Evolutionary conservation across 2,888 invertebrate genomes (phyloP), one percentile per base, ranked within the genome.

Genomic region (Diarsia mendica): DNA sequence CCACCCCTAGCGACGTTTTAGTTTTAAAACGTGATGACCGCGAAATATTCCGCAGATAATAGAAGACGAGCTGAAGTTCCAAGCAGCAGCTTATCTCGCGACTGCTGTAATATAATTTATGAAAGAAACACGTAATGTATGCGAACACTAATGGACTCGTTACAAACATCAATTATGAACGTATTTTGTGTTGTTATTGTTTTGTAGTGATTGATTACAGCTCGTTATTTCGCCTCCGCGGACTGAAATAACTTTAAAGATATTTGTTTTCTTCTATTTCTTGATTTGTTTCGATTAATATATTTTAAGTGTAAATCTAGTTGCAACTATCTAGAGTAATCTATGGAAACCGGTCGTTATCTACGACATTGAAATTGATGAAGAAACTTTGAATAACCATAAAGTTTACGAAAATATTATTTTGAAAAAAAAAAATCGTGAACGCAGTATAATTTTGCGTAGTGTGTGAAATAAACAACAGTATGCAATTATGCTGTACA

Each of bases 11-110:
- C 28, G 28, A 46, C 39, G n/a, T 15, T 46, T 63, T 73, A 68
- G n/a, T 15, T 49, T 63, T 73, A 68, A 66, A 75, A 74, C 74
- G 8, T 39, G 39, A 72, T 70, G 20, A 70, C 60, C 53, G 28
- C 51, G 13, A 63, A 82, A 76, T 85, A 78, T 79, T 78, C 75
- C 72, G 20, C 66, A 77, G 76, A 85, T 85, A 79, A 85, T 83
- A 67, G 28, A 72, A 82, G 74, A 75, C 51, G 64, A 70, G 73
- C 69, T 71, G 60, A 39, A 39, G 11, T 53, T 48, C 13, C 39
- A n/a, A 58, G 46, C 49, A 58, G 44, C 44, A 63, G 69, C 51
- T 69, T 68, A 66, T 61, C 75, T 67, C 49, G 55, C 67, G 48
- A 60, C 39, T 55, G 9, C 61, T 48, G 11, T 13, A 3, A 15